These are phyloP conservation scores for Penaeus vannamei DNA, from an alignment of 1,140 invertebrate species.

Conservation along the genomic window DNA sequence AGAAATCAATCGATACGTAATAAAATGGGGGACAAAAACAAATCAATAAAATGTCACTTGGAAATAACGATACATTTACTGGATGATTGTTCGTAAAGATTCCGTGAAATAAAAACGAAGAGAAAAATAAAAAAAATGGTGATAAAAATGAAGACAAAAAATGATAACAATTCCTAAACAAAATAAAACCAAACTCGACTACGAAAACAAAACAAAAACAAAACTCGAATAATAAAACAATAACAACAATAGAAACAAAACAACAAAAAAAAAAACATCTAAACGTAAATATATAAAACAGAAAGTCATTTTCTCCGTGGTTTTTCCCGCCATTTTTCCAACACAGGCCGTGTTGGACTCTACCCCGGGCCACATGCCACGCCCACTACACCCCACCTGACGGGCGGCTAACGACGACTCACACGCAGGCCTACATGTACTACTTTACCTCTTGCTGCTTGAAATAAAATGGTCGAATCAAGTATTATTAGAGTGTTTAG, in stretches of 20 bases:
- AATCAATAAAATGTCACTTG: too few relatives aligned
- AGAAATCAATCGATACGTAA: neutral
- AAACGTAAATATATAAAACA: neutral
- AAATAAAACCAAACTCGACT: too few relatives aligned
- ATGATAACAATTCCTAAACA: too few relatives aligned
- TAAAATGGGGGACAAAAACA: neutral
- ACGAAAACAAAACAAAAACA: too few relatives aligned
- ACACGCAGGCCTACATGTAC: neutral
- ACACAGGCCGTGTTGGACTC: neutral
- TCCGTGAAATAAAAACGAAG: neutral
- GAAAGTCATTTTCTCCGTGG: neutral
- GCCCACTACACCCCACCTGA: neutral
- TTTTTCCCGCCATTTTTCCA: too few relatives aligned
- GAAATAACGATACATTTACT: too few relatives aligned
- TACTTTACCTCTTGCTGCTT: slow-evolving; percentile 47
- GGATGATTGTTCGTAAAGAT: too few relatives aligned
- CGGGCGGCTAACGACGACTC: too few relatives aligned
- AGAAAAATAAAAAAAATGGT: slow-evolving; percentile 69
- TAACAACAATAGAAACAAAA: too few relatives aligned
- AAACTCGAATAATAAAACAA: too few relatives aligned
- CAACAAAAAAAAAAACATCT: too few relatives aligned
- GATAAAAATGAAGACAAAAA: too few relatives aligned
- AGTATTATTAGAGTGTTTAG: neutral
- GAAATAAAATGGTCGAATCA: slow-evolving; percentile 35
- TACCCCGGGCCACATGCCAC: slow-evolving; percentile 30